These are phyloP conservation scores for Drosophila saltans DNA, from an alignment of 1,140 invertebrate genomes.

Conservation along the genomic window DNA sequence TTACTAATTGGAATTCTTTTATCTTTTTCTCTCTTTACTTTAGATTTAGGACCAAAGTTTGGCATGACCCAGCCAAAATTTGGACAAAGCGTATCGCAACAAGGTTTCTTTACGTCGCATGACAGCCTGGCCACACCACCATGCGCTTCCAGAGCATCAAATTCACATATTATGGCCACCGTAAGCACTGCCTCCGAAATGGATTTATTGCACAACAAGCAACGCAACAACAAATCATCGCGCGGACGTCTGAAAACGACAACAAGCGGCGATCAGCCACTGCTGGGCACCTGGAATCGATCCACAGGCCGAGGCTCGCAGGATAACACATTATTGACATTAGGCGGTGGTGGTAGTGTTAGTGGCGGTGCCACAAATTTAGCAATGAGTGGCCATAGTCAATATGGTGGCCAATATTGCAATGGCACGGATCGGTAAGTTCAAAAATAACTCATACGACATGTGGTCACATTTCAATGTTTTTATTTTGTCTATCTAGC, in stretches of 20 bases:
- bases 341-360: conserved; percentile 37
- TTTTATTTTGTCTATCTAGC: conserved; percentile 14
- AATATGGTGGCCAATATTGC: conserved; percentile 80
- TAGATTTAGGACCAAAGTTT: conserved; percentile 88
- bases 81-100: conserved; percentile 84
- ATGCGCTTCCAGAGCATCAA: conserved; percentile 84
- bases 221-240: conserved; percentile 85
- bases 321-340: conserved; percentile 72
- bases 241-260: conserved; percentile 86
- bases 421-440: conserved; percentile 83
- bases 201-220: conserved; percentile 87
- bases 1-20: background rate
- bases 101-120: conserved; percentile 88
- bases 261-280: conserved; percentile 74
- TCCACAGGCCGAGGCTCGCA: conserved; percentile 76
- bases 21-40: background rate
- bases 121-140: conserved; percentile 87
- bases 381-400: conserved; percentile 66
- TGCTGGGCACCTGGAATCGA: conserved; percentile 81
- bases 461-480: background rate
- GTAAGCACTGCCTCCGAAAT: conserved; percentile 88
- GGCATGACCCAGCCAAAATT: conserved; percentile 85
- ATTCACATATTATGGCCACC: conserved; percentile 86
- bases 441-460: background rate
- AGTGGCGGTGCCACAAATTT: conserved; percentile 53